Conservation (phyloP, 2,888 invertebrate genomes). For the Zaprionus obscuricornis region DNA sequence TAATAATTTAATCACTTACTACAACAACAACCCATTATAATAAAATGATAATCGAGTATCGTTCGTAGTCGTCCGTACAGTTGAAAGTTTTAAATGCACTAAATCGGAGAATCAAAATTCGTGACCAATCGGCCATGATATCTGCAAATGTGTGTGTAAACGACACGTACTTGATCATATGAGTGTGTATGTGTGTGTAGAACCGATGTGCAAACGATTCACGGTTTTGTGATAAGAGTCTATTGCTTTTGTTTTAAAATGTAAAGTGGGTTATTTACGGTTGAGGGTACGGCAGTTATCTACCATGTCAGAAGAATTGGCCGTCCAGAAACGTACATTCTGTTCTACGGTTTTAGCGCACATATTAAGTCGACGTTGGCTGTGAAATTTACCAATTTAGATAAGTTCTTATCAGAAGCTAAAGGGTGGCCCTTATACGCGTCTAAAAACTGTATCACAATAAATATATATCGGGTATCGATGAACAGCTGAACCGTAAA, state of each 20-base stretch:
- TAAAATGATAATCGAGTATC: slow-evolving; percentile 12
- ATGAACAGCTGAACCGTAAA: too few relatives aligned
- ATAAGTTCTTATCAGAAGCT: slow-evolving; percentile 63
- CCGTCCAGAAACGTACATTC: slow-evolving; percentile 7
- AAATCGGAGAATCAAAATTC: slow-evolving; percentile 65
- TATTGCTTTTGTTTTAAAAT: slow-evolving; percentile 66
- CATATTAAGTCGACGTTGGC: slow-evolving; percentile 32
- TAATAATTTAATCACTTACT: slow-evolving; percentile 47
- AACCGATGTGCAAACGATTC: slow-evolving; percentile 55
- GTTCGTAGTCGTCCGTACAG: slow-evolving; percentile 20
- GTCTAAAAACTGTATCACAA: slow-evolving; percentile 12
- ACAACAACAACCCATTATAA: slow-evolving; percentile 67
- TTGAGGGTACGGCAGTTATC: slow-evolving; percentile 41
- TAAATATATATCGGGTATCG: slow-evolving; percentile 20
- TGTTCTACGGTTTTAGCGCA: slow-evolving; percentile 37
- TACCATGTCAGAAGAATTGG: slow-evolving; percentile 12
- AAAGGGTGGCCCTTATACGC: slow-evolving; percentile 20
- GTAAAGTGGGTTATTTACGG: slow-evolving; percentile 69
- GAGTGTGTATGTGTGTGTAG: slow-evolving; percentile 26
- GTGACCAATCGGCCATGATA: slow-evolving; percentile 64
- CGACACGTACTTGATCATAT: too few relatives aligned
- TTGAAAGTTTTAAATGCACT: slow-evolving; percentile 59
- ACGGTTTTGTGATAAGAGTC: slow-evolving; percentile 62
- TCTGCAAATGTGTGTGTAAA: slow-evolving; percentile 18
- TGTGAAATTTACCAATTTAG: slow-evolving; percentile 54